phyloP scores from a whole-genome alignment of 2,113 vertebrate genomes.

The Acrocephalus arundinaceus region DNA sequence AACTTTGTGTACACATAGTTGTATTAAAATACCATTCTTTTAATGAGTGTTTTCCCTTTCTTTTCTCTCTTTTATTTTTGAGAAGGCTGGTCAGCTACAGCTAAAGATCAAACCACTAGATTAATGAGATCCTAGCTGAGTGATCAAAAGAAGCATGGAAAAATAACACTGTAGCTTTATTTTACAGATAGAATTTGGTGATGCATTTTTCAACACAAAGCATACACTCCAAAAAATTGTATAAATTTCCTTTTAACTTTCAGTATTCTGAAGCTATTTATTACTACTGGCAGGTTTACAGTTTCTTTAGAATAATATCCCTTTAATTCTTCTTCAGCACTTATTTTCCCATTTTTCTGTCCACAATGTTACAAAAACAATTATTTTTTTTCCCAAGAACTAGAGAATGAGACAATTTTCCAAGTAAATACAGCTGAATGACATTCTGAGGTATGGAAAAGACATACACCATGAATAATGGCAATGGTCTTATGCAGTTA shows the following conservation, averaged over 20 bases:
- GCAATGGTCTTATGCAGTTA: background rate
- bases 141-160: background rate
- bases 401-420: background rate
- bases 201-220: background rate
- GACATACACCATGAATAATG: background rate
- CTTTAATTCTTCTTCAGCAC: background rate
- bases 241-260: background rate
- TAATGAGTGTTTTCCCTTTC: background rate
- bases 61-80: background rate
- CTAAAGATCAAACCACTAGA: background rate
- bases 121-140: background rate
- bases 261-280: background rate
- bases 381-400: background rate
- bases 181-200: background rate
- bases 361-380: background rate
- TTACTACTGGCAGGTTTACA: background rate
- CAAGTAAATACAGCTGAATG: background rate
- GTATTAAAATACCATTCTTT: background rate
- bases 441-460: background rate
- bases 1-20: background rate
- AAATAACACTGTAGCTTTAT: background rate
- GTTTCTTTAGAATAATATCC: background rate
- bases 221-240: background rate
- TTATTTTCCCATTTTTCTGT: background rate
- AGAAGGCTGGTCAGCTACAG: background rate